phyloP scores from a whole-genome alignment of 2,113 vertebrate genomes.

The Columba livia region DNA sequence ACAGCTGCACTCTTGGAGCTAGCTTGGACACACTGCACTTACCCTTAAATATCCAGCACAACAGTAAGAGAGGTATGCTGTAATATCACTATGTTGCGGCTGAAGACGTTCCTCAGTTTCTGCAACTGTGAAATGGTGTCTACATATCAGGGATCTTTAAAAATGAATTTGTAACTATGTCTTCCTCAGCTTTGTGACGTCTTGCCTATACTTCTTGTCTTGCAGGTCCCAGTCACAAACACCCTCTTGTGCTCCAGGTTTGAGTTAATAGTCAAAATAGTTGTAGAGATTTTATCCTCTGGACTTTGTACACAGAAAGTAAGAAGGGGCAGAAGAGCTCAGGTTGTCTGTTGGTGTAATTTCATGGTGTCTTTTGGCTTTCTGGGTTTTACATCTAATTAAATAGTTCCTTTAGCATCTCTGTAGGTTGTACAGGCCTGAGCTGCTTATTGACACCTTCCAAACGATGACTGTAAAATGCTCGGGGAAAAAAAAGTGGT shows the following conservation, averaged over 20 bases:
- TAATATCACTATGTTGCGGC: neutral
- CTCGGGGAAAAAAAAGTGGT: neutral
- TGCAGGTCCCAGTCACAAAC: neutral
- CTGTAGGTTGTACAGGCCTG: neutral
- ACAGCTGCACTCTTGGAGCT: neutral
- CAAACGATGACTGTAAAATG: neutral
- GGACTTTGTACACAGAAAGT: neutral
- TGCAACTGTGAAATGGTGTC: neutral
- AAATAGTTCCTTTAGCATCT: neutral
- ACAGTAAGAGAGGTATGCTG: neutral
- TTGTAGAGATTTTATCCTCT: neutral
- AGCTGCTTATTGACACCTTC: constrained; percentile 38
- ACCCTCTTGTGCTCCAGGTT: neutral
- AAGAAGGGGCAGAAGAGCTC: neutral
- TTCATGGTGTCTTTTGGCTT: neutral
- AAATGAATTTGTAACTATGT: neutral
- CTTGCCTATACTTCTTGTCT: neutral
- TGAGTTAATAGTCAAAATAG: neutral
- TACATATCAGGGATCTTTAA: neutral
- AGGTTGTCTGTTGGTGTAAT: neutral
- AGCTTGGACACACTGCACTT: neutral
- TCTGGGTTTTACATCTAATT: neutral
- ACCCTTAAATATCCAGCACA: neutral
- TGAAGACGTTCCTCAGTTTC: neutral
- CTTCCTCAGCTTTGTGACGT: neutral